Evolutionary conservation across 2,113 vertebrate species (phyloP).

Genomic region (Nyctibius bracteatus): DNA sequence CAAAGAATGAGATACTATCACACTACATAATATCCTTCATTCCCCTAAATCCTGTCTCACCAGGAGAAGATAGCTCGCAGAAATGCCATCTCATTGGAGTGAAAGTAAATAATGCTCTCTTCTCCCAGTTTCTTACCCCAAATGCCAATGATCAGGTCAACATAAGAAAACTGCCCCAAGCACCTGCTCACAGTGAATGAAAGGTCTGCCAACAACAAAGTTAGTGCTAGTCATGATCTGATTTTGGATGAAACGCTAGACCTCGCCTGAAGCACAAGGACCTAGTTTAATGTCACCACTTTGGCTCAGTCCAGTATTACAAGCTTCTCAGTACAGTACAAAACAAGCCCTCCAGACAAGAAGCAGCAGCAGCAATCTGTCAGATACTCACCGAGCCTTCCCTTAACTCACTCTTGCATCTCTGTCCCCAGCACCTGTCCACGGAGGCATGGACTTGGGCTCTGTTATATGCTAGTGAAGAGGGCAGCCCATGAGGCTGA

Average conservation of each 20-base stretch:
- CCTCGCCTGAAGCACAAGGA: neutral
- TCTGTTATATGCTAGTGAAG: fast-evolving
- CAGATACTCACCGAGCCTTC: constrained; percentile 20
- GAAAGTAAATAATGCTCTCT: neutral
- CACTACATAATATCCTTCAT: neutral
- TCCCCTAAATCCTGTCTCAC: neutral
- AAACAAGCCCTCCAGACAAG: constrained; percentile 24
- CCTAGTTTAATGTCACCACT: constrained; percentile 20
- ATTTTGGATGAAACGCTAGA: neutral
- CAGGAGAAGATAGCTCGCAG: neutral
- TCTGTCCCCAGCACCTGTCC: neutral
- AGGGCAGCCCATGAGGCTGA: neutral
- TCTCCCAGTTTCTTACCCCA: neutral
- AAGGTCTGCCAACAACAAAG: neutral
- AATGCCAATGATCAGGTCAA: neutral
- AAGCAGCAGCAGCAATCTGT: constrained; percentile 23
- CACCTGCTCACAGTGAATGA: neutral
- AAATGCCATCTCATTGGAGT: constrained; percentile 12
- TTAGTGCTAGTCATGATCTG: neutral
- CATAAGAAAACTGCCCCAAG: neutral
- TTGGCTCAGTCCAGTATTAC: neutral
- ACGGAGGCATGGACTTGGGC: fast-evolving
- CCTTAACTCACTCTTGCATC: neutral
- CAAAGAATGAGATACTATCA: neutral
- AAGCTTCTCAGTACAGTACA: neutral